Evolutionary conservation across 2,888 invertebrate species (phyloP).

Genomic region (Criorhina ranunculi): DNA sequence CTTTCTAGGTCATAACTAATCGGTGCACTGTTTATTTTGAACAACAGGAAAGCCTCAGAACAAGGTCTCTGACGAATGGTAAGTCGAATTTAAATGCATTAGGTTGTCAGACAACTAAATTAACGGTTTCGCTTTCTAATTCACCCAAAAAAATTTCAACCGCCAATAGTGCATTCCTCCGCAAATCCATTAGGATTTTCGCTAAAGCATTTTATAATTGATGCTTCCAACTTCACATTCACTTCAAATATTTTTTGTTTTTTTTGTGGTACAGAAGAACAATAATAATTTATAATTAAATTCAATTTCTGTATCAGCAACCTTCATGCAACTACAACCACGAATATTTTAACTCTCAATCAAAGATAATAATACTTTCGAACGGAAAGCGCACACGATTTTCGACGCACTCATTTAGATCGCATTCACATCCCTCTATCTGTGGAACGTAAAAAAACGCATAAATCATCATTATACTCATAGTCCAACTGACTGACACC

Average conservation of each 20-base stretch:
- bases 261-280: not conserved
- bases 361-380: slow-evolving; percentile 24
- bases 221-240: not conserved
- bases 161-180: not conserved
- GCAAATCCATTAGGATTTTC: not conserved
- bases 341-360: slow-evolving; percentile 14
- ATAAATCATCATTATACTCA: slow-evolving; percentile 58
- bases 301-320: slow-evolving; percentile 22
- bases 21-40: slow-evolving; percentile 17
- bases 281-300: slow-evolving; percentile 1
- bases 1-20: slow-evolving; percentile 54
- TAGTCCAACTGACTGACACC: slow-evolving; percentile 26
- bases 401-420: slow-evolving; percentile 33
- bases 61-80: slow-evolving; percentile 38
- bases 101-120: not conserved
- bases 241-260: not conserved
- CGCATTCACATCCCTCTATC: slow-evolving; percentile 8
- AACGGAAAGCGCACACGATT: slow-evolving; percentile 3
- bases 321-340: slow-evolving; percentile 53
- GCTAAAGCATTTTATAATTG: not conserved
- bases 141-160: not conserved
- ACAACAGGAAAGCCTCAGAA: slow-evolving; percentile 20
- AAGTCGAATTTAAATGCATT: slow-evolving; percentile 7
- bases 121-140: not conserved
- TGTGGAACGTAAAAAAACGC: slow-evolving; percentile 18